Evolutionary conservation across 2,113 vertebrate species (phyloP), one percentile per base, ranked within the genome.

Genomic region (Onychostoma macrolepis): DNA sequence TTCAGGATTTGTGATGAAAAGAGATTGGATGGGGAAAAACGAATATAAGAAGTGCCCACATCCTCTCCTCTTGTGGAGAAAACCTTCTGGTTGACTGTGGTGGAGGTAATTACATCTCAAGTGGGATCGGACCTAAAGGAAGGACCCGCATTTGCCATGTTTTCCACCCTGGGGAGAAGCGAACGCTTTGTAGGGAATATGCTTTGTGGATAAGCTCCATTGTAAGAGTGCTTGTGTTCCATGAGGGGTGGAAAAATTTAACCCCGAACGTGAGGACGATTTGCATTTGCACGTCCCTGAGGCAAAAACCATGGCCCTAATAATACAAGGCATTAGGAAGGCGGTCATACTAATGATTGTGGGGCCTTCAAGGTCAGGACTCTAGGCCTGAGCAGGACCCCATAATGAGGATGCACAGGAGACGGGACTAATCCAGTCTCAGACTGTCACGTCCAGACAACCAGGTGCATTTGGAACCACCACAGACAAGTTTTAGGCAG

Each of bases 71-170:
- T 78, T 58, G 19, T 85, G 38, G 28, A 24, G 58, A 84, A 56
- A 84, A 87, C 87, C 86, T 69, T 88, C 63, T 45, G 50, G 87
- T 87, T 78, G 90, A 88, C 90, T 90, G 92, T 76, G 87, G 85
- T 91, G 87, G 77, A 90, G 89, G 89, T 93, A 92, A 93, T 94
- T 93, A 91, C 90, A 93, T 93, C 93, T 93, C 85, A 78, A 91
- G 91, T 93, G 90, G 78, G 91, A 92, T 90, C 58, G 12, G 83
- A 90, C 83, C 89, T 86, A 21, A 76, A 88, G 87, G 89, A 88
- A 86, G 67, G 56, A 83, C 88, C 90, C 80, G 43, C 53, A 53
- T 79, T 87, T 80, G 78, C 50, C 74, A 30, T 69, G 48, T 72
- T 69, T 75, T 85, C 69, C 26, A 11, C 83, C 78, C 81, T 45